Evolutionary conservation across 2,113 vertebrate species (phyloP), one percentile per base, ranked within the genome.

Genomic region (Callospermophilus lateralis): DNA sequence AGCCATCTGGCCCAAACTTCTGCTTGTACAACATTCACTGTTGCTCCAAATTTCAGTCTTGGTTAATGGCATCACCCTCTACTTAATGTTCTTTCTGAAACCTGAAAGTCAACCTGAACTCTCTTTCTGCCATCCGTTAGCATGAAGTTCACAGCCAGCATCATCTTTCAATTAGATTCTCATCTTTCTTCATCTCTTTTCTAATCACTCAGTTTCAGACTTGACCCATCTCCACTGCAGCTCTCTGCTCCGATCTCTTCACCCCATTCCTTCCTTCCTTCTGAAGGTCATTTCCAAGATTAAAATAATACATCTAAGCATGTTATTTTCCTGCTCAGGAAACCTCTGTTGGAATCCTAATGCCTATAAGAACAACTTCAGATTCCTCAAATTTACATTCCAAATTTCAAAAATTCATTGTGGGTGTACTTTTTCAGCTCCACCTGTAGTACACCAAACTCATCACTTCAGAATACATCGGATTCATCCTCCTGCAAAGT

Each of bases 101-200:
- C 22, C 61, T 78, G 32, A 8, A 96, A 79, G 12, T 84, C 63
- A 86, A 37, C 34, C 24, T 89, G 65, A 67, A 15, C 39, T 92
- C 16, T 74, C 63, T 88, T 58, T 89, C 55, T 93, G 42, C n/a
- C 51, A 78, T 20, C 16, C 53, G 10, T 87, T 45, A 48, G 26
- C 37, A 77, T 89, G 42, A 39, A 81, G 53, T 88, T 63, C 58
- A 48, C 3, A 78, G 34, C 26, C 55, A 93, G 72, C 53, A 51
- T 32, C 32, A 81, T 76, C 42, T 88, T 94, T 94, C 55, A 81
- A 42, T 88, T 84, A 67, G 39, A 94, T 4, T 68, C 24, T 45
- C 2, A 37, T 39, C 19, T 11, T 45, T 63, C 22, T 68, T 37
- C 17, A 20, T 72, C 20, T 6, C 32, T 48, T 6, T 55, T 45